These are phyloP conservation scores for Cephus pulcher DNA, from an alignment of 2,888 invertebrate species.

Conservation along the genomic window DNA sequence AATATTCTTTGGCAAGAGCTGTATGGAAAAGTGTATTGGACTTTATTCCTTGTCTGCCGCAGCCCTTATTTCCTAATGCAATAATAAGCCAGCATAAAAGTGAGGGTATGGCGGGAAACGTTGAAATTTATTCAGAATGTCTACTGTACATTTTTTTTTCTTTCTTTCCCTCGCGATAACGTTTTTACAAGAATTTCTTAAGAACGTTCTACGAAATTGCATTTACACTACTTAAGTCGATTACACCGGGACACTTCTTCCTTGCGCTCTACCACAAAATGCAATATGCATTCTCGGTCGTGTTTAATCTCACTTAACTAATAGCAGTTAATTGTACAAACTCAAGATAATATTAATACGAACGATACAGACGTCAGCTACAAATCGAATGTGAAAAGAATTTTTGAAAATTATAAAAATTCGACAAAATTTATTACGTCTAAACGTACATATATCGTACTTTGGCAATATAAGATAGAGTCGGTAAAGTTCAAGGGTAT, in stretches of 20 bases:
- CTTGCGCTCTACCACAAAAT: neutral
- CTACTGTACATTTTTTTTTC: neutral
- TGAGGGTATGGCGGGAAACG: neutral
- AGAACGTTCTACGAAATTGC: neutral
- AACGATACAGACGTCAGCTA: neutral
- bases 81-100: neutral
- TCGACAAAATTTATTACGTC: neutral
- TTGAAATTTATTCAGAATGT: neutral
- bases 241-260: neutral
- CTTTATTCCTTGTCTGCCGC: neutral
- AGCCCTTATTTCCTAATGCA: neutral
- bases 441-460: neutral
- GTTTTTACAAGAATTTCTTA: neutral
- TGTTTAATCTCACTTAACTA: neutral
- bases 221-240: neutral
- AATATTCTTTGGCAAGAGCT: neutral
- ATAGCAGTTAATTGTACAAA: neutral
- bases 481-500: no score
- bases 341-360: neutral
- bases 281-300: neutral
- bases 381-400: neutral
- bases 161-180: neutral
- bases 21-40: neutral
- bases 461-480: no score
- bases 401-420: neutral